Conservation (phyloP, 2,888 invertebrate species). For the Theretra japonica region DNA sequence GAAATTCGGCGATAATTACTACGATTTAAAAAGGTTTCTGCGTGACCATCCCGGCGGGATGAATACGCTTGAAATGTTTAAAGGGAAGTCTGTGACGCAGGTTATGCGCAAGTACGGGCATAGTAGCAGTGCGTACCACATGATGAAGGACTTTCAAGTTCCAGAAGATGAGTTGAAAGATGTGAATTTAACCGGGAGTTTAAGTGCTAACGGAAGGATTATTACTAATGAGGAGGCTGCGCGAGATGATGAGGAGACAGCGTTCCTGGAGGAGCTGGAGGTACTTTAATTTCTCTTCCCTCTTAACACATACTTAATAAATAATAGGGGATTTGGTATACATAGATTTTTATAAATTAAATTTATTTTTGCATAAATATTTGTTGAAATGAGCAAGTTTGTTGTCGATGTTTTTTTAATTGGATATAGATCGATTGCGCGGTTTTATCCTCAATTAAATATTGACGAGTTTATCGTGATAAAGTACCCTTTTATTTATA, state of each 20-base stretch:
- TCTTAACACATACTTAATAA: neutral
- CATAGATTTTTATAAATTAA: too few relatives aligned
- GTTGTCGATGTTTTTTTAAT: too few relatives aligned
- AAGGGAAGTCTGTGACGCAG: conserved; percentile 80
- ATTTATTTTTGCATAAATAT: too few relatives aligned
- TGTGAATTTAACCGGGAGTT: conserved; percentile 65
- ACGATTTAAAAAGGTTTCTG: conserved; percentile 87
- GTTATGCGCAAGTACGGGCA: conserved; percentile 85
- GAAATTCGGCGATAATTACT: conserved; percentile 76
- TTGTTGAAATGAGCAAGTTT: too few relatives aligned
- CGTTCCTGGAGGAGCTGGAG: conserved; percentile 74
- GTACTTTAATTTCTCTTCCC: conserved; percentile 48
- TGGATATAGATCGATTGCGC: too few relatives aligned
- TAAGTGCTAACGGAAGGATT: conserved; percentile 73
- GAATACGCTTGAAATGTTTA: conserved; percentile 85
- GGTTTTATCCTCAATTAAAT: too few relatives aligned
- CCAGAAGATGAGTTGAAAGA: conserved; percentile 76
- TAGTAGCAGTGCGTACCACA: conserved; percentile 87
- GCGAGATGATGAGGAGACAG: conserved; percentile 63
- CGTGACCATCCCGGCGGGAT: conserved; percentile 90
- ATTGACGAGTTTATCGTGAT: too few relatives aligned
- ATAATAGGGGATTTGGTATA: neutral
- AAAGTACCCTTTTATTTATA: too few relatives aligned
- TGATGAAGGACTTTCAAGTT: conserved; percentile 86
- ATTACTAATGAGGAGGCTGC: conserved; percentile 65